phyloP scores from a whole-genome alignment of 2,113 vertebrate species.

The Raja brachyura region DNA sequence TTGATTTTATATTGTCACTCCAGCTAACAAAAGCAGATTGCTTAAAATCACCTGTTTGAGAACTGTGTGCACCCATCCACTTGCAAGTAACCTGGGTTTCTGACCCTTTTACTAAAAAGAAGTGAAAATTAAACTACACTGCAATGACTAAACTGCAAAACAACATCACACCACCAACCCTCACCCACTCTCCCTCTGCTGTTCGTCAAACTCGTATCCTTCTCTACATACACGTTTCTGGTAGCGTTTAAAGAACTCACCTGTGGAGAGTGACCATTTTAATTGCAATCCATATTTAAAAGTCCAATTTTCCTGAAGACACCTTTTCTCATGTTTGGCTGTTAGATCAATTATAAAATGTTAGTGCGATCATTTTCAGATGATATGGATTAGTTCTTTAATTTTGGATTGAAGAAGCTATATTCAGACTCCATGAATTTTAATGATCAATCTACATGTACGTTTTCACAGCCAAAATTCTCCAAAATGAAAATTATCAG shows the following conservation, averaged over 20 bases:
- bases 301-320: neutral
- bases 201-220: neutral
- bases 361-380: neutral
- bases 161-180: neutral
- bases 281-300: neutral
- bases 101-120: neutral
- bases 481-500: neutral
- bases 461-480: neutral
- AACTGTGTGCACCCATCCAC: neutral
- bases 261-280: neutral
- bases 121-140: neutral
- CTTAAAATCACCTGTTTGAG: neutral
- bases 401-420: neutral
- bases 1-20: neutral
- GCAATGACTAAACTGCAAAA: neutral
- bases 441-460: neutral
- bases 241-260: neutral
- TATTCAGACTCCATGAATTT: neutral
- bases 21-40: neutral
- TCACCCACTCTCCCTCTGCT: too few species aligned
- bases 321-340: neutral
- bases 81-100: neutral
- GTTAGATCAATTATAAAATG: neutral
- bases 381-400: neutral
- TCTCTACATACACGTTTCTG: neutral